These are phyloP conservation scores for Slavum lentiscoides DNA, from an alignment of 2,888 invertebrate species.

Conservation along the genomic window DNA sequence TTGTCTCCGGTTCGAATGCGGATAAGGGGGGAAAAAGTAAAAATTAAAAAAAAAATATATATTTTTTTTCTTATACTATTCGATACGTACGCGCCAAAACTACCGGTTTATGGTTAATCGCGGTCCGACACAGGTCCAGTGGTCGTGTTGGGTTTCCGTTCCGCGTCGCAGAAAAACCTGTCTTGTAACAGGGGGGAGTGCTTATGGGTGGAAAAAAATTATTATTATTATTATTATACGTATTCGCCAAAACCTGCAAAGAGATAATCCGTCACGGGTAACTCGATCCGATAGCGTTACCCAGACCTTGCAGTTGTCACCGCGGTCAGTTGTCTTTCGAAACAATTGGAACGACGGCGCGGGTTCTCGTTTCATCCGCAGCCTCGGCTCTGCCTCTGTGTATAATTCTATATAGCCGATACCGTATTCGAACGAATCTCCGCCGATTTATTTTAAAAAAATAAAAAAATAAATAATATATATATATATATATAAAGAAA, in stretches of 20 bases:
- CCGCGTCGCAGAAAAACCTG: constrained; percentile 52
- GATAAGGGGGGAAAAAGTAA: too few relatives aligned
- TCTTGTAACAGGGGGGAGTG: constrained; percentile 15
- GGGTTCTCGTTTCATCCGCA: constrained; percentile 49
- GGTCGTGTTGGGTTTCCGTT: constrained; percentile 53
- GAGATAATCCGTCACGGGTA: constrained; percentile 53
- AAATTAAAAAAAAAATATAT: not conserved
- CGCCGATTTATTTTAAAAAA: constrained; percentile 19
- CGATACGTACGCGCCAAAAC: constrained; percentile 28
- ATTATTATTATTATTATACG: not conserved
- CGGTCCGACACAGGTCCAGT: constrained; percentile 49
- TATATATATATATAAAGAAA: too few relatives aligned
- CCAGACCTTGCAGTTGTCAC: constrained; percentile 48
- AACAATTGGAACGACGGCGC: constrained; percentile 47
- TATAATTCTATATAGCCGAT: not conserved
- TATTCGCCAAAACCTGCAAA: constrained; percentile 49
- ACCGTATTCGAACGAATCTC: constrained; percentile 19
- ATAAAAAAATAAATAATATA: too few relatives aligned
- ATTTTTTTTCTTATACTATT: too few relatives aligned
- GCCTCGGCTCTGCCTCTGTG: too few relatives aligned
- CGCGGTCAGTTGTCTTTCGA: constrained; percentile 27
- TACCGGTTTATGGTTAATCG: constrained; percentile 53
- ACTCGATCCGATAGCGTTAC: constrained; percentile 51
- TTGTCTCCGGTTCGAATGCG: constrained; percentile 17
- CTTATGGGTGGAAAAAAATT: constrained; percentile 28